Conservation (phyloP, 2,797 vertebrate species). For the Dryobates pubescens region DNA sequence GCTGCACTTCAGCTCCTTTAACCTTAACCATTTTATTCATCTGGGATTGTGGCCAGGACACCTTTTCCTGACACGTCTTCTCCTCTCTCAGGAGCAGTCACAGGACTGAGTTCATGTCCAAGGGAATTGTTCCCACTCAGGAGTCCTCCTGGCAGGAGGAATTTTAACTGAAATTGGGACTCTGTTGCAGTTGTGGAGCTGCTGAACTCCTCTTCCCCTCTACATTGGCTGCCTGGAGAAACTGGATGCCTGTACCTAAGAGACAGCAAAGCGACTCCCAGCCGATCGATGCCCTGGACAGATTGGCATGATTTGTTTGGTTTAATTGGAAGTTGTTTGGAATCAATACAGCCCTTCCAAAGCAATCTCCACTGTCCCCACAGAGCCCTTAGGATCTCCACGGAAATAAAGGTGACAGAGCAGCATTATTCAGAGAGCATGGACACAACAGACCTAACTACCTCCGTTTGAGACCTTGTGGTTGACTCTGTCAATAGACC, state of each 20-base stretch:
- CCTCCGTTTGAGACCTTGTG: neutral
- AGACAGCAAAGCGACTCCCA: neutral
- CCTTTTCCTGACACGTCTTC: neutral
- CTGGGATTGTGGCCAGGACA: neutral
- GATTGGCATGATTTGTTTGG: neutral
- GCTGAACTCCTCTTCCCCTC: neutral
- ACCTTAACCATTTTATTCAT: neutral
- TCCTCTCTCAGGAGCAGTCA: neutral
- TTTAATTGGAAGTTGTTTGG: neutral
- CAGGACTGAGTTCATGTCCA: neutral
- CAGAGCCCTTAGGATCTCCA: neutral
- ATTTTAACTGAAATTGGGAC: neutral
- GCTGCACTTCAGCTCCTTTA: neutral
- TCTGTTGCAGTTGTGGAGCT: neutral
- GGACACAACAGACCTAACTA: neutral
- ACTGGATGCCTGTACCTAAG: neutral
- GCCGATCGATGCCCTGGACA: neutral
- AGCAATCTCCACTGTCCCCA: neutral
- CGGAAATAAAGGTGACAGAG: neutral
- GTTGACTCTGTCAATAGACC: neutral
- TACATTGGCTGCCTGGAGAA: accelerated
- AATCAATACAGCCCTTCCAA: neutral
- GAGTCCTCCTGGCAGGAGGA: too few relatives aligned
- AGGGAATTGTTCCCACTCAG: neutral
- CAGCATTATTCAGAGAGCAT: neutral